Evolutionary conservation across 2,888 invertebrate genomes (phyloP), one percentile per base, ranked within the genome.

Genomic region (Spilosoma lubricipeda): DNA sequence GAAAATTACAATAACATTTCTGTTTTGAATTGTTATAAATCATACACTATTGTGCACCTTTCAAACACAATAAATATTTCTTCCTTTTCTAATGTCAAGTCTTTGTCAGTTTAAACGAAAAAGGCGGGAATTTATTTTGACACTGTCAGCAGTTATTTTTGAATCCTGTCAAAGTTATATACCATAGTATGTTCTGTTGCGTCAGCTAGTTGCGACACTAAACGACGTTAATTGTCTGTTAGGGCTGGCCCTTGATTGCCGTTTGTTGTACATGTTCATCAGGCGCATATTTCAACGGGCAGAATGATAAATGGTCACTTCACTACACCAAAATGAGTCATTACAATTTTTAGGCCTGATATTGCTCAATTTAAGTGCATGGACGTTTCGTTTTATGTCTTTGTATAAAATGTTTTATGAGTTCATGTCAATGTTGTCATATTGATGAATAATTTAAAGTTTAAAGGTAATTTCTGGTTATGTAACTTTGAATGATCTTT

Each of bases 231-330:
- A 83, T 86, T 87, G 82, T 82, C 77, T 76, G 81, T 74, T 77
- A 80, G 80, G 75, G 79, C 82, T 83, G 77, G 82, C 80, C 77
- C 81, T 84, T 88, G 80, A 85, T 87, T 85, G 82, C 71, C 75
- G 77, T 79, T 81, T 76, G 82, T 85, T 85, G 80, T 76, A 72
- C 66, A 73, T 67, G 39, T 77, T 82, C 82, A 82, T 82, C 80
- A 80, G 23, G 67, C 72, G 65, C 72, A 77, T 78, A 82, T 78
- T 78, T 80, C 76, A 71, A 76, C 65, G 74, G 72, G 67, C 75
- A 81, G 70, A 30, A 72, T 83, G 82, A 84, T 85, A 77, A 84
- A 85, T 85, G 80, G 71, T 45, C 74, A 67, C 73, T 71, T 75
- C 75, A 75, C 45, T 75, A 42, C 36, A 56, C 56, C 70, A 65